phyloP scores from a whole-genome alignment of 2,888 invertebrate species.

The Drosophila bunnanda region DNA sequence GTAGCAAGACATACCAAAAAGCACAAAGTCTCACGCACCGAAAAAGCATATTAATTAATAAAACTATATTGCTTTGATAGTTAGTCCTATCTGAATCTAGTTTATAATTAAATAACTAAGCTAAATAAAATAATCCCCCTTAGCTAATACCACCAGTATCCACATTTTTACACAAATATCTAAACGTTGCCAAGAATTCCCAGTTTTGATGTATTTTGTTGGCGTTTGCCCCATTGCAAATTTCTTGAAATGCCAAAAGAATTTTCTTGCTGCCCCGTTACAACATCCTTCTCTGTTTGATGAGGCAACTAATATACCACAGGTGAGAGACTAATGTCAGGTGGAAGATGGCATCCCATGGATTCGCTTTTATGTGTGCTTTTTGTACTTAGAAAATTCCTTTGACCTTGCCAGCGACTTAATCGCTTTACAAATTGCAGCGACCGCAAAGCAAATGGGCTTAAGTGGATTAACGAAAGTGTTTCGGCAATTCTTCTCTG shows the following conservation, averaged over 20 bases:
- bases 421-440: constrained; percentile 44
- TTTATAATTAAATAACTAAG: too few relatives aligned
- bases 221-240: constrained; percentile 48
- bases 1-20: too few relatives aligned
- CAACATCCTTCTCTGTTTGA: constrained; percentile 1
- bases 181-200: constrained; percentile 71
- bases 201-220: constrained; percentile 72
- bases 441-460: constrained; percentile 36
- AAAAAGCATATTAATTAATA: too few relatives aligned
- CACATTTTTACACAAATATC: constrained; percentile 38
- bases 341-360: constrained; percentile 47
- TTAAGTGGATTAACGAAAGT: constrained; percentile 77
- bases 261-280: constrained; percentile 12
- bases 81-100: too few relatives aligned
- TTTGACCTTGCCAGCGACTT: constrained; percentile 39
- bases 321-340: constrained; percentile 36
- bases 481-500: constrained; percentile 48
- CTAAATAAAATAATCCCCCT: too few relatives aligned
- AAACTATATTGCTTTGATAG: too few relatives aligned
- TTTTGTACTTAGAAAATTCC: constrained; percentile 1
- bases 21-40: too few relatives aligned
- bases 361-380: background rate
- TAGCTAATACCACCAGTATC: background rate
- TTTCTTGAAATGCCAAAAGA: constrained; percentile 17
- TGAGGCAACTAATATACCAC: constrained; percentile 12